Percentiles rank a stretch among this genome's conserved stretches.
Evolutionary conservation across 2,797 vertebrate species (phyloP).

Genomic region (Phalanger gymnotis): DNA sequence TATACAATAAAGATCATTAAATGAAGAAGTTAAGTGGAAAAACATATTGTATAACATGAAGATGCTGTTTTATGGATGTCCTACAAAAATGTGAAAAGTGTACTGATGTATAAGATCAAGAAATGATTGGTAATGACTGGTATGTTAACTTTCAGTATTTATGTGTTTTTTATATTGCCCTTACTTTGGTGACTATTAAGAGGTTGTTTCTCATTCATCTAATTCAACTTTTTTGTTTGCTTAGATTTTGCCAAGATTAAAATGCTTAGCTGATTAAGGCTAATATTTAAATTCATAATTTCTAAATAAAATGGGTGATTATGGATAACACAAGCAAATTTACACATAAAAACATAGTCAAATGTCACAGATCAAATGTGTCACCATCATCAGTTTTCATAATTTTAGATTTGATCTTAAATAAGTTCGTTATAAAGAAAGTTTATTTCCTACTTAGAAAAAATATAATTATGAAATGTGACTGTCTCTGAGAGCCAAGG

Average conservation of each 20-base stretch:
- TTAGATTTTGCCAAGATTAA: slow-evolving; percentile 39
- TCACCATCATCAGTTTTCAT: not conserved
- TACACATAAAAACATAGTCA: slow-evolving; percentile 19
- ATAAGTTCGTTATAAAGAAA: not conserved
- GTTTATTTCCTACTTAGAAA: not conserved
- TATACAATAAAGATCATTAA: not conserved
- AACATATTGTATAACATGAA: not conserved
- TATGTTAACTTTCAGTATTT: not conserved
- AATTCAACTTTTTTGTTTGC: not conserved
- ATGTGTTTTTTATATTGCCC: not conserved
- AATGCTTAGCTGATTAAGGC: not conserved
- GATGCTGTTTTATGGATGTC: not conserved
- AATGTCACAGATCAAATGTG: not conserved
- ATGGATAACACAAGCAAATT: not conserved
- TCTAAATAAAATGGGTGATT: not conserved
- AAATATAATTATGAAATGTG: not conserved
- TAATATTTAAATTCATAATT: not conserved
- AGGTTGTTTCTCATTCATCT: not conserved
- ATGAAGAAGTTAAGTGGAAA: not conserved
- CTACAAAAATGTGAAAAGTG: not conserved
- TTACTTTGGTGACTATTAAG: not conserved
- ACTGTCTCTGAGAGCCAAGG: not conserved
- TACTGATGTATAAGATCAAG: not conserved
- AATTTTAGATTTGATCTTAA: slow-evolving; percentile 29
- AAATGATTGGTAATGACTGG: not conserved